Evolutionary conservation across 2,888 invertebrate species (phyloP).

Genomic region (Athetis lepigone): DNA sequence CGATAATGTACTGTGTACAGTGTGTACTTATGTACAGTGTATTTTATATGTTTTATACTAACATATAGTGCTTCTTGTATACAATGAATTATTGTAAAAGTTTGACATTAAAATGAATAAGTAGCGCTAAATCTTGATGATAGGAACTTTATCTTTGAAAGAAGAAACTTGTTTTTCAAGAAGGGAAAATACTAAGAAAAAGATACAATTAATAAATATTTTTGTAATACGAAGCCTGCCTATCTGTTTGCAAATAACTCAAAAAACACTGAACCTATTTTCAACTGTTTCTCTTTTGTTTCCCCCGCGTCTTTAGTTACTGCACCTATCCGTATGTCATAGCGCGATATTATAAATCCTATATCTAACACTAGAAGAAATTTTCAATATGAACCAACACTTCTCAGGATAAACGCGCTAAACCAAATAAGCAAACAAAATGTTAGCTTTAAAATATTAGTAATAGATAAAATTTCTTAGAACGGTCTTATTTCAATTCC

Average conservation of each 20-base stretch:
- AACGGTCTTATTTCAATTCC: too few relatives aligned
- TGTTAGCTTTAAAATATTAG: too few relatives aligned
- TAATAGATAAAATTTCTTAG: too few relatives aligned
- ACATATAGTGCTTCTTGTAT: conserved; percentile 5
- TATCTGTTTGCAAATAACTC: conserved; percentile 10
- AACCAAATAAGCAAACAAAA: too few relatives aligned
- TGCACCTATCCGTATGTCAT: too few relatives aligned
- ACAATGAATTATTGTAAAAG: conserved; percentile 20
- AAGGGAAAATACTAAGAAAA: neutral
- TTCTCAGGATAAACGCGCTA: too few relatives aligned
- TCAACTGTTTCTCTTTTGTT: neutral
- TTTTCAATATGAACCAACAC: too few relatives aligned
- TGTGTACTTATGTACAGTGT: conserved; percentile 16
- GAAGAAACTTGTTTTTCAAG: conserved; percentile 4
- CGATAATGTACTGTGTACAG: conserved; percentile 51
- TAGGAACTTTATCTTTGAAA: conserved; percentile 11
- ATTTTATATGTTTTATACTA: conserved; percentile 23
- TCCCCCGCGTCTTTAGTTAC: too few relatives aligned
- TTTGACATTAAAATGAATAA: conserved; percentile 30
- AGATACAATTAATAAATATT: neutral
- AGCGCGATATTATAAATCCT: too few relatives aligned
- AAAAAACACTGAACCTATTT: conserved; percentile 10
- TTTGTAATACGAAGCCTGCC: neutral
- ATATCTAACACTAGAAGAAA: too few relatives aligned
- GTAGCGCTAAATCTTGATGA: neutral